Percentiles rank a stretch among this genome's conserved stretches.
Evolutionary conservation across 2,113 vertebrate species (phyloP).

Genomic region (Eptatretus burgeri): DNA sequence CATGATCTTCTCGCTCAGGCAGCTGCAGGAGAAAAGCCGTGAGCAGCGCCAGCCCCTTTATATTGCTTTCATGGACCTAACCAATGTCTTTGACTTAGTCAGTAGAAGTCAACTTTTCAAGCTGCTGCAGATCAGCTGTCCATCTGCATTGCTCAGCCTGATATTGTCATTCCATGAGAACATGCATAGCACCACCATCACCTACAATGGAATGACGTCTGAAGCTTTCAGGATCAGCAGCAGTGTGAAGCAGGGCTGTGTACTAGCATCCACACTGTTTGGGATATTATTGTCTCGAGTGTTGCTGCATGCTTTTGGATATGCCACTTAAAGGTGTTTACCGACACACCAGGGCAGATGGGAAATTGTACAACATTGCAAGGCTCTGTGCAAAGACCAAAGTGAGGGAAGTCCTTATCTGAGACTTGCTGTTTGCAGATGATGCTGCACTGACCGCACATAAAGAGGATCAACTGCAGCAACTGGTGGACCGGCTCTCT

Average conservation of each 20-base stretch:
- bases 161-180: no score
- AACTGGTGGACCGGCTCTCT: background rate
- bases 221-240: no score
- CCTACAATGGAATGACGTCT: no score
- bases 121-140: no score
- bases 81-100: slow-evolving; percentile 7
- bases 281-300: no score
- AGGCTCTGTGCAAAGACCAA: background rate
- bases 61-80: slow-evolving; percentile 8
- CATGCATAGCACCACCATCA: no score
- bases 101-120: no score
- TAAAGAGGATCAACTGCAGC: background rate
- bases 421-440: background rate
- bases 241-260: no score
- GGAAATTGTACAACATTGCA: background rate
- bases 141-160: background rate
- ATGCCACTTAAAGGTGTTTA: background rate
- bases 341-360: background rate
- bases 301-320: background rate
- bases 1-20: background rate
- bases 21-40: background rate
- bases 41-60: slow-evolving; percentile 5
- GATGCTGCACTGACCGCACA: background rate
- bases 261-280: no score
- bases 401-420: background rate